Evolutionary conservation across 2,797 vertebrate genomes (phyloP).

Genomic region (Dallia pectoralis): DNA sequence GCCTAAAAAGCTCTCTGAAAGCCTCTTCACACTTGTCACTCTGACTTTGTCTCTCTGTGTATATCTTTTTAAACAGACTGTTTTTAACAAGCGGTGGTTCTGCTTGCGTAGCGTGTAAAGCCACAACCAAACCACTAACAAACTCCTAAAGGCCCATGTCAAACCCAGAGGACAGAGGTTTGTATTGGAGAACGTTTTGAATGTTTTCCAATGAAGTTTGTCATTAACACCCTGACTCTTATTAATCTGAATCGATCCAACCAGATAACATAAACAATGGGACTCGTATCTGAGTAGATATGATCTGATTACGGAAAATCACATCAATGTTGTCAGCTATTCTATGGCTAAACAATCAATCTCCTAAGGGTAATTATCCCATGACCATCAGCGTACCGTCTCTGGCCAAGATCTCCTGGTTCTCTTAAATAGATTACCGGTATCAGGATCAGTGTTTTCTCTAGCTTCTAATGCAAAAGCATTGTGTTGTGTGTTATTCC

Average conservation of each 20-base stretch:
- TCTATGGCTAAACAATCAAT: neutral
- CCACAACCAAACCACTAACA: neutral
- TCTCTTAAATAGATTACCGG: neutral
- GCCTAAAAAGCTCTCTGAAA: neutral
- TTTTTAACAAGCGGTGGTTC: no score
- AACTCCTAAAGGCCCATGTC: neutral
- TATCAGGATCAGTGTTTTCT: neutral
- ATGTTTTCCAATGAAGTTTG: neutral
- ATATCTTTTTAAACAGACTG: no score
- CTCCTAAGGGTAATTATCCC: neutral
- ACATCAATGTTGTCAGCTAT: neutral
- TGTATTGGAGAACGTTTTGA: neutral
- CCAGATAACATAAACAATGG: neutral
- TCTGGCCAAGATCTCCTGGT: neutral
- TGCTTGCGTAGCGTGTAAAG: no score
- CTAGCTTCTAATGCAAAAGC: neutral
- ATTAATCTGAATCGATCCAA: neutral
- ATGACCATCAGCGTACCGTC: neutral
- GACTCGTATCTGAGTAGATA: neutral
- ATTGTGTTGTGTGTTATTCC: neutral
- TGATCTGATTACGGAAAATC: slow-evolving; percentile 3
- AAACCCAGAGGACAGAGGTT: neutral
- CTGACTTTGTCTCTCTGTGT: no score
- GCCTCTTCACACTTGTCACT: no score
- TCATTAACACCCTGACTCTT: slow-evolving; percentile 1